Evolutionary conservation across 2,797 vertebrate genomes (phyloP).

Genomic region (Eupleurogrammus muticus): DNA sequence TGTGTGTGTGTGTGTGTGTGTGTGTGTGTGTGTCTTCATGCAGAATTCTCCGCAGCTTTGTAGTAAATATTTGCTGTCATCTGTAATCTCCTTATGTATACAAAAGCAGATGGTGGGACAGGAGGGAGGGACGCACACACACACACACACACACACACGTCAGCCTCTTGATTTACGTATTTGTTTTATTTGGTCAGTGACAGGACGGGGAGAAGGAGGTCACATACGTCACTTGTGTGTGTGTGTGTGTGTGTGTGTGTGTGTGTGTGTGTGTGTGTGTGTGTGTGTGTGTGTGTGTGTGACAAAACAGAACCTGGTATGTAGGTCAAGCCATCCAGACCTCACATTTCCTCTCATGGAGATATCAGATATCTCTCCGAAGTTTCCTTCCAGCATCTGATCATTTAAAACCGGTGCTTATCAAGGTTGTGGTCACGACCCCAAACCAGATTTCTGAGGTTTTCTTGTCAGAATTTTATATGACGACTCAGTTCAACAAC

Average conservation of each 20-base stretch:
- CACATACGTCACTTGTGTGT: not conserved
- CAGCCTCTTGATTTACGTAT: not conserved
- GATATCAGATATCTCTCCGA: not conserved
- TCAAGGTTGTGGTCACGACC: not conserved
- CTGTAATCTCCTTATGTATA: conserved; percentile 43
- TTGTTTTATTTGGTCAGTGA: conserved; percentile 1
- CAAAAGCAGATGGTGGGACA: not conserved
- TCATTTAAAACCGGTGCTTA: not conserved
- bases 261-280: conserved; percentile 1
- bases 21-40: no score
- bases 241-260: not conserved
- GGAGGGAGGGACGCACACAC: conserved; percentile 7
- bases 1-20: conserved; percentile 14
- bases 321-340: conserved; percentile 23
- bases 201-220: not conserved
- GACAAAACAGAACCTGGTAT: conserved; percentile 17
- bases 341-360: not conserved
- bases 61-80: conserved; percentile 50
- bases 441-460: not conserved
- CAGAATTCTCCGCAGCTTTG: conserved; percentile 25
- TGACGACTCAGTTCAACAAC: not conserved
- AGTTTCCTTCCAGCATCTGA: not conserved
- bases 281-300: not conserved
- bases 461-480: not conserved
- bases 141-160: conserved; percentile 12